Evolutionary conservation across 2,888 invertebrate genomes (phyloP).

Genomic region (Lasius platythorax): DNA sequence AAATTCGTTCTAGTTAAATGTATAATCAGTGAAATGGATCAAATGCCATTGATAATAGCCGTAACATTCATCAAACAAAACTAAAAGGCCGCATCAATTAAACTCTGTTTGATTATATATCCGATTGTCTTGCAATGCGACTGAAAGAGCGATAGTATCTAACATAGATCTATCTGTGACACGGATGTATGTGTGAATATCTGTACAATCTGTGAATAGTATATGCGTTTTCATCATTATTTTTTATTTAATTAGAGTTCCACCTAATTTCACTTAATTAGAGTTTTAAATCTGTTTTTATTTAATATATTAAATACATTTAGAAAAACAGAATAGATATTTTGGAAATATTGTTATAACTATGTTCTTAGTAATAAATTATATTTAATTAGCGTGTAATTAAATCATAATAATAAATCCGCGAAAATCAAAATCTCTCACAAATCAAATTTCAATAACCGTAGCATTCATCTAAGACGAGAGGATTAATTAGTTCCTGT

Average conservation of each 20-base stretch:
- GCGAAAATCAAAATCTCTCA: neutral
- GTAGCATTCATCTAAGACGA: slow-evolving; percentile 22
- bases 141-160: slow-evolving; percentile 45
- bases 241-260: neutral
- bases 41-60: slow-evolving; percentile 59
- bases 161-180: slow-evolving; percentile 4
- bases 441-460: slow-evolving; percentile 51
- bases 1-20: slow-evolving; percentile 55
- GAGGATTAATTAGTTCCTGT: slow-evolving; percentile 48
- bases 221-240: neutral
- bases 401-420: neutral
- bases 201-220: neutral
- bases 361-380: neutral
- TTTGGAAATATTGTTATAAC: neutral
- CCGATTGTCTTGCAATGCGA: slow-evolving; percentile 35
- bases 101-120: slow-evolving; percentile 51
- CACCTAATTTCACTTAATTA: too few species aligned
- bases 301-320: neutral
- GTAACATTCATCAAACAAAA: slow-evolving; percentile 55
- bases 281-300: too few species aligned
- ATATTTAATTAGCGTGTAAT: slow-evolving; percentile 14
- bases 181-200: neutral
- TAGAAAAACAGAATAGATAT: neutral
- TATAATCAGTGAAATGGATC: slow-evolving; percentile 55
- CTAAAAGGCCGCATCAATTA: slow-evolving; percentile 56